Base-by-base conservation (phyloP, 2,797 vertebrate genomes). In the Crocidura indochinensis region DNA sequence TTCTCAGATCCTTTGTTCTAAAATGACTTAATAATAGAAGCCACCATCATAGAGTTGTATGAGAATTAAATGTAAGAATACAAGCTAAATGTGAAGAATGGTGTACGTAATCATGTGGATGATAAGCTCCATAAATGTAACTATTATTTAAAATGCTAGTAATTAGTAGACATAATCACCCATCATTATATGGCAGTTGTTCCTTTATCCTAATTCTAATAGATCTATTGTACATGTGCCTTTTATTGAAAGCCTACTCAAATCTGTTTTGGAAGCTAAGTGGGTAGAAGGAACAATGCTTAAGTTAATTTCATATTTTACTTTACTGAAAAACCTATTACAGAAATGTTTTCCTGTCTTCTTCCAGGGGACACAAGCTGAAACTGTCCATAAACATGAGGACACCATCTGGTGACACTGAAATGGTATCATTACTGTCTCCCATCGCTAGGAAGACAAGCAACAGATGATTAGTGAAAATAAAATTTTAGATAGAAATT, bases 381-480 rank as follows among this genome's bases (percentile, higher is more conserved):
- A 6, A 64, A 56, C 49, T 29, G 27, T 87, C n/a, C 74, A 15
- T 68, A 20, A 56, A 26, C 89, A 73, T 2, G 72, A 84, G 31
- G 19, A 76, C 46, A 20, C 68, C n/a, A 73, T 84, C 77, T 89
- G 71, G 62, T 51, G 56, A 62, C 38, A 53, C 38, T 15, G 20
- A 90, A 80, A 72, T 27, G 3, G 15, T 72, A 20, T 51, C 46
- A 46, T 84, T 26, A 24, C 76, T 68, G 14, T 31, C 62, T 81
- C 10, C 22, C 44, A 47, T 85, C 89, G 83, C 91, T 38, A 67
- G 60, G 10, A 90, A 87, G 71, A 56, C 17, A 67, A 64, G 67
- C 72, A 53, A 81, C 65, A 87, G 90, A 88, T 74, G 69, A 95
- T 8, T 2, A 72, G 38, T 26, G 76, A 85, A 87, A 85, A 91